A percentile compares a stretch with the other conserved stretches of the same genome.
These are phyloP conservation scores for Saccostrea echinata DNA, from an alignment of 1,140 invertebrate genomes.

Conservation along the genomic window DNA sequence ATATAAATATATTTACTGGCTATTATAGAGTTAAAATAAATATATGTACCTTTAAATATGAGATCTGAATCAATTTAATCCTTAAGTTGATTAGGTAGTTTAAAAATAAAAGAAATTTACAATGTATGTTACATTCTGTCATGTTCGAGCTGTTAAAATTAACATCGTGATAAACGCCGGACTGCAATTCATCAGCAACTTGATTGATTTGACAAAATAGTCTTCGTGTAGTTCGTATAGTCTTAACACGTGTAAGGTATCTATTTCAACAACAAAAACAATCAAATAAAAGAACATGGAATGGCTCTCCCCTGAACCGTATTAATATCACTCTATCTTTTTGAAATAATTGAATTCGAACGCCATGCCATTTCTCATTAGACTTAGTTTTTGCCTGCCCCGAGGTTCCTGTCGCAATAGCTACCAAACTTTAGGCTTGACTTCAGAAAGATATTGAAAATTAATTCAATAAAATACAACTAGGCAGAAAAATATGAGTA, in stretches of 20 bases:
- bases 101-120: too few relatives aligned
- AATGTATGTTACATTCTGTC: too few relatives aligned
- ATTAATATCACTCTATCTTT: slow-evolving; percentile 37
- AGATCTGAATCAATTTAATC: too few relatives aligned
- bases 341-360: slow-evolving; percentile 38
- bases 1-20: too few relatives aligned
- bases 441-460: slow-evolving; percentile 39
- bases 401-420: slow-evolving; percentile 6
- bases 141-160: too few relatives aligned
- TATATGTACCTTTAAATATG: too few relatives aligned
- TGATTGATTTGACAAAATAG: neutral
- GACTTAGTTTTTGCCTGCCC: slow-evolving; percentile 18
- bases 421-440: slow-evolving; percentile 33
- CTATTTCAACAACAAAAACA: slow-evolving; percentile 24
- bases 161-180: neutral
- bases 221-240: neutral
- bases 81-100: too few relatives aligned
- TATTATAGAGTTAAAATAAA: too few relatives aligned
- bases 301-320: slow-evolving; percentile 7
- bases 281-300: slow-evolving; percentile 12
- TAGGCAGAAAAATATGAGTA: slow-evolving; percentile 37
- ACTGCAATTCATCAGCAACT: neutral
- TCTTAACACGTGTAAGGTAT: neutral
- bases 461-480: slow-evolving; percentile 40
- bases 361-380: slow-evolving; percentile 28